A percentile compares a stretch with the other conserved stretches of the same genome.
Conservation (phyloP, 2,113 vertebrate genomes). For the Onychostruthus taczanowskii region DNA sequence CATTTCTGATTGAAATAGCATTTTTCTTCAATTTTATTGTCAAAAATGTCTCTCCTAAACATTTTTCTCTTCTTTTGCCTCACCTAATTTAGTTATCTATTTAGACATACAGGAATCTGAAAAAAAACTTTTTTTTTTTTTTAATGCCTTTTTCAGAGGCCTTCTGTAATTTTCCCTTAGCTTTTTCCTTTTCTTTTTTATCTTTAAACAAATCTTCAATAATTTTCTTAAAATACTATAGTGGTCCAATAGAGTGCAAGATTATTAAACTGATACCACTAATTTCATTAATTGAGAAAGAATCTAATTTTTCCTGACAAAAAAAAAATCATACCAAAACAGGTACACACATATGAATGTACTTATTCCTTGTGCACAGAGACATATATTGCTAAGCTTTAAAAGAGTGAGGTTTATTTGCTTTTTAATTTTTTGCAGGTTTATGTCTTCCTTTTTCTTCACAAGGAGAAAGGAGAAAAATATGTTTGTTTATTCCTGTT, state of each 20-base stretch:
- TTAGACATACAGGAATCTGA: background rate
- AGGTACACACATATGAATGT: background rate
- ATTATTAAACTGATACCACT: background rate
- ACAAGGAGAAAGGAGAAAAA: background rate
- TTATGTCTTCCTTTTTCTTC: background rate
- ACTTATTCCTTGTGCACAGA: background rate
- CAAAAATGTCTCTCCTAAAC: background rate
- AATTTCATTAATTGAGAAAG: background rate
- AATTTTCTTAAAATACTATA: background rate
- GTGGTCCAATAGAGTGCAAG: background rate
- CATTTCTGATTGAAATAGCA: background rate
- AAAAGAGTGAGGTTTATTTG: background rate
- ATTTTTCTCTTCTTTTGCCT: background rate
- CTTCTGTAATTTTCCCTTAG: background rate
- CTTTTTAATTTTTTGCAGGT: background rate
- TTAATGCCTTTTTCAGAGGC: background rate
- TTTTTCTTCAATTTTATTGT: background rate
- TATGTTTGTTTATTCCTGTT: background rate
- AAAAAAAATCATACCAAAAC: background rate
- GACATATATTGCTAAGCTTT: background rate
- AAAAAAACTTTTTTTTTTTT: background rate
- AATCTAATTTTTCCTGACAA: background rate
- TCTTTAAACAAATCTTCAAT: background rate
- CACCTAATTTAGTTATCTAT: background rate
- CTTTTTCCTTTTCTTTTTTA: background rate